A percentile compares a stretch with the other conserved stretches of the same genome.
phyloP scores from a whole-genome alignment of 2,113 vertebrate species.

The Picathartes gymnocephalus region DNA sequence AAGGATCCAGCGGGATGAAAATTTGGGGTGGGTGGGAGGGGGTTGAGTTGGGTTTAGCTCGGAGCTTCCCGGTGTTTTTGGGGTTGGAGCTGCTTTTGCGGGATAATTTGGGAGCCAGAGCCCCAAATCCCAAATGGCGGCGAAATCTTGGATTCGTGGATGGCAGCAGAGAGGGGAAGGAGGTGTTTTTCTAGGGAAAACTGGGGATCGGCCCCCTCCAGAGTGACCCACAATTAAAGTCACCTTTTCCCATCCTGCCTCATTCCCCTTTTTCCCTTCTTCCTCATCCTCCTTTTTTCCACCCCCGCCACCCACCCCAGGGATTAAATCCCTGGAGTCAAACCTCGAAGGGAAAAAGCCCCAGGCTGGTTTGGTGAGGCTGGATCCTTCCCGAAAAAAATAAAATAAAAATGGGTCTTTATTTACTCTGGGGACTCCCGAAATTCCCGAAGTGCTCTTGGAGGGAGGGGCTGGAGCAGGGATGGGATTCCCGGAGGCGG shows the following conservation, averaged over 20 bases:
- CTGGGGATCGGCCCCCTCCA: not conserved
- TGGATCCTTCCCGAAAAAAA: not conserved
- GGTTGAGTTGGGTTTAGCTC: not conserved
- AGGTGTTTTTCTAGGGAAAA: not conserved
- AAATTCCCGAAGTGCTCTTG: not conserved
- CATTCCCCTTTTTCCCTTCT: not conserved
- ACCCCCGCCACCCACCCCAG: rapidly evolving
- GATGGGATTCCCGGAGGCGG: too few species aligned
- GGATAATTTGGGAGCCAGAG: not conserved
- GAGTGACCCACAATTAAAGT: not conserved
- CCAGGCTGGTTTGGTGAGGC: not conserved
- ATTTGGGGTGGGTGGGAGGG: rapidly evolving
- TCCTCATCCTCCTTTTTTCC: not conserved
- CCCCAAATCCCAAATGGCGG: not conserved
- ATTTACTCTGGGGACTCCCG: not conserved
- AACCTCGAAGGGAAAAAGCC: not conserved
- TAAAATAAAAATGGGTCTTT: not conserved
- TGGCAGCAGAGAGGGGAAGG: not conserved
- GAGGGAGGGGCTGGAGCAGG: not conserved
- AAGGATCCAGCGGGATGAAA: rapidly evolving
- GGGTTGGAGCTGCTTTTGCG: not conserved
- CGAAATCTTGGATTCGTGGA: not conserved
- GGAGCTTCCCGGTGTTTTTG: rapidly evolving
- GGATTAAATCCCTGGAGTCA: not conserved
- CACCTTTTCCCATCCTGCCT: not conserved